Conservation (phyloP, 2,888 invertebrate species). For the Keiferia lycopersicella region DNA sequence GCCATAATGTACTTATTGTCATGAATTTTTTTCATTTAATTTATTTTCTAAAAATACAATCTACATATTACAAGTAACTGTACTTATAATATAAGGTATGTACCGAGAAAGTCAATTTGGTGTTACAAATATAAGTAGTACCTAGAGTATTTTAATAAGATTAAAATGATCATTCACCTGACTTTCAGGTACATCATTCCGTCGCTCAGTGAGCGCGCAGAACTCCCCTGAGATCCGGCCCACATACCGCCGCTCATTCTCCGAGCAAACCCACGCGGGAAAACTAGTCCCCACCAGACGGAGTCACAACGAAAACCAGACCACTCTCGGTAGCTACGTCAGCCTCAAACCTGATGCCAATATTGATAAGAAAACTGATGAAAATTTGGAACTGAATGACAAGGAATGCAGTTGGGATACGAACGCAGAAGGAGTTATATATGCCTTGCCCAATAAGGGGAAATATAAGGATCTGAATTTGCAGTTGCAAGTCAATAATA, state of each 20-base stretch:
- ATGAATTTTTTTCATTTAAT: too few species aligned
- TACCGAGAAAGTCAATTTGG: too few species aligned
- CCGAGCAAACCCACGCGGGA: constrained; percentile 70
- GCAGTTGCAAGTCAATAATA: constrained; percentile 75
- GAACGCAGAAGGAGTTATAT: constrained; percentile 76
- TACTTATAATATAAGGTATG: too few species aligned
- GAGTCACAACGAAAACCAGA: constrained; percentile 74
- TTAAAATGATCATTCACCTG: too few species aligned
- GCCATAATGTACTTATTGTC: too few species aligned
- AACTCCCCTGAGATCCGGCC: constrained; percentile 75
- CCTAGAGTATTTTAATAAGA: too few species aligned
- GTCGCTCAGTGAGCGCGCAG: constrained; percentile 69
- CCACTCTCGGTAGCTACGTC: constrained; percentile 65
- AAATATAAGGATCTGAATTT: constrained; percentile 76
- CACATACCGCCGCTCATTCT: constrained; percentile 72
- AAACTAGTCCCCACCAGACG: constrained; percentile 75
- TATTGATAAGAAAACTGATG: constrained; percentile 62
- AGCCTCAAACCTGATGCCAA: constrained; percentile 52
- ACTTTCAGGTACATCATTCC: constrained; percentile 51
- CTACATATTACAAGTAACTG: too few species aligned
- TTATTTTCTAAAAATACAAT: too few species aligned
- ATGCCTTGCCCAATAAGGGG: constrained; percentile 76
- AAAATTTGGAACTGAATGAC: constrained; percentile 76
- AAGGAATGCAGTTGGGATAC: constrained; percentile 83
- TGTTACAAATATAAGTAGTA: too few species aligned